Evolutionary conservation across 2,888 invertebrate genomes (phyloP).

Genomic region (Eupeodes latifasciatus): DNA sequence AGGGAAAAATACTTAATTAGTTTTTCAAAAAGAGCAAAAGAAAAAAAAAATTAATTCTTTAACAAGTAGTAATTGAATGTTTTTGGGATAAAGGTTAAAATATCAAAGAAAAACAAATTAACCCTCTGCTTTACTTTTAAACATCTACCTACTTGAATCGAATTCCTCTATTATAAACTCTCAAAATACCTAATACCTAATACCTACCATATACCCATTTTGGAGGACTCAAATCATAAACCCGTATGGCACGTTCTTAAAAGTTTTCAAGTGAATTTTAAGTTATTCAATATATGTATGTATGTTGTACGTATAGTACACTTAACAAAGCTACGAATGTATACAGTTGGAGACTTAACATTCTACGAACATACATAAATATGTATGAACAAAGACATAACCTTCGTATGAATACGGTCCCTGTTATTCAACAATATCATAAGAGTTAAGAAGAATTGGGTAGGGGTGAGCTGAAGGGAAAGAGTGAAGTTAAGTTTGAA

Average conservation of each 20-base stretch:
- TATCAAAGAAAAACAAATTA: constrained; percentile 16
- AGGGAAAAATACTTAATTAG: too few relatives aligned
- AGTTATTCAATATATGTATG: background rate
- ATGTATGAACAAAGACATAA: too few relatives aligned
- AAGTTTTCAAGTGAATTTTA: constrained; percentile 24
- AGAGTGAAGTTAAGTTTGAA: too few relatives aligned
- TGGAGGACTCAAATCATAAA: constrained; percentile 12
- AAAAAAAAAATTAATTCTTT: background rate
- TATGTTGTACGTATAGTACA: too few relatives aligned
- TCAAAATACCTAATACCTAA: constrained; percentile 1
- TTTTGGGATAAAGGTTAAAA: background rate
- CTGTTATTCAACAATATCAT: too few relatives aligned
- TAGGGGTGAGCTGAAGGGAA: too few relatives aligned
- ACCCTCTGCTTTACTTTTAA: constrained; percentile 1
- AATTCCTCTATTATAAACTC: constrained; percentile 18
- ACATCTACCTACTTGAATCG: background rate
- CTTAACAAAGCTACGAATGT: too few relatives aligned
- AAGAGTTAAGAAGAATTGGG: too few relatives aligned
- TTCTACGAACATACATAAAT: too few relatives aligned
- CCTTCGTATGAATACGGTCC: too few relatives aligned
- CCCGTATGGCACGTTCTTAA: constrained; percentile 21
- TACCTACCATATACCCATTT: background rate
- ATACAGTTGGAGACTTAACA: background rate
- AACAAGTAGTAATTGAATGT: background rate
- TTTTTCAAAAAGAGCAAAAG: too few relatives aligned